Evolutionary conservation across 2,113 vertebrate genomes (phyloP).

Genomic region (Strix aluco): DNA sequence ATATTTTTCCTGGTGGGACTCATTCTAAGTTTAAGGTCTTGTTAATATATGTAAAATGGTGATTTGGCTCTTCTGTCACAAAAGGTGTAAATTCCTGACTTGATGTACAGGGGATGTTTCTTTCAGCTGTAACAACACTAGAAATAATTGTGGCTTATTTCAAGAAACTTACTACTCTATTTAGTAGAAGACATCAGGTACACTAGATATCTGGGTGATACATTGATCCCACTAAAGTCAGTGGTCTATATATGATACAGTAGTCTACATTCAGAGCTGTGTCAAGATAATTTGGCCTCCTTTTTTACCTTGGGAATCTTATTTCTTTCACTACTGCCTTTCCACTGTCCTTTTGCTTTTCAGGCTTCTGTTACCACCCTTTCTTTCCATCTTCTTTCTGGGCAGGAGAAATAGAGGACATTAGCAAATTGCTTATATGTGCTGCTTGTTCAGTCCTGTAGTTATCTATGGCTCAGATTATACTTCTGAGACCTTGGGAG

Average conservation of each 20-base stretch:
- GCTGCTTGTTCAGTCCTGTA: neutral
- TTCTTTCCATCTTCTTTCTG: neutral
- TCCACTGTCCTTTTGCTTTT: neutral
- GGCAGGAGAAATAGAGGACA: neutral
- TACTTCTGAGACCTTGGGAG: neutral
- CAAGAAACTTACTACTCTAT: neutral
- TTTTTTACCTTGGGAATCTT: neutral
- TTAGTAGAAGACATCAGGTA: neutral
- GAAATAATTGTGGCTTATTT: neutral
- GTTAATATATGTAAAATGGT: neutral
- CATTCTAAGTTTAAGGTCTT: neutral
- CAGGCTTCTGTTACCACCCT: neutral
- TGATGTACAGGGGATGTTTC: neutral
- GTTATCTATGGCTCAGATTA: neutral
- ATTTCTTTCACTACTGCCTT: neutral
- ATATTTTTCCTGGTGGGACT: neutral
- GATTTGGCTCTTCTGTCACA: neutral
- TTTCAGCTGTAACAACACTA: neutral
- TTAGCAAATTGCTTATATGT: neutral
- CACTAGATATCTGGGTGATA: neutral
- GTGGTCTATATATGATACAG: neutral
- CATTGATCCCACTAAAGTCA: neutral
- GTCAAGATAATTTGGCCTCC: neutral
- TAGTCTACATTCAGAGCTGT: neutral
- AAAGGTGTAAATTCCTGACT: neutral